Evolutionary conservation across 1,140 invertebrate genomes (phyloP).

Genomic region (Mycetomoellerius zeteki): DNA sequence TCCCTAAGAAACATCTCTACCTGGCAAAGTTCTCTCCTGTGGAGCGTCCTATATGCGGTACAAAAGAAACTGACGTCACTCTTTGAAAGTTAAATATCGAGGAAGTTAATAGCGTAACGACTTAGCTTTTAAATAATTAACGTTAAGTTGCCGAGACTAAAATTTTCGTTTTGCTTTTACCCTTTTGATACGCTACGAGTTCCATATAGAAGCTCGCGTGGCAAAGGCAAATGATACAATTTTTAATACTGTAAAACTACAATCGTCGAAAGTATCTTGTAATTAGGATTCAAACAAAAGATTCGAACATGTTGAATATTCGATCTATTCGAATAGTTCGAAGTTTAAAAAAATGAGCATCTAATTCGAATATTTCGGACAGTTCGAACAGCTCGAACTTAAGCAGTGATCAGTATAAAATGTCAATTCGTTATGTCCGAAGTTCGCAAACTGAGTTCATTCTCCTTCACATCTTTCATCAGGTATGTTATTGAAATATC

Average conservation of each 20-base stretch:
- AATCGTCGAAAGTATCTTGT: not conserved
- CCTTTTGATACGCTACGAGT: no score
- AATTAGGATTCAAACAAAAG: no score
- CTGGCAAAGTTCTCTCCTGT: constrained; percentile 46
- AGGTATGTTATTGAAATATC: constrained; percentile 42
- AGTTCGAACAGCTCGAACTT: no score
- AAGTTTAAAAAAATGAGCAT: no score
- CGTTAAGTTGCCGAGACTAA: not conserved
- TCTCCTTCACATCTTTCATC: not conserved
- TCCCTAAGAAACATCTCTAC: constrained; percentile 42
- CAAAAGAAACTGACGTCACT: constrained; percentile 24
- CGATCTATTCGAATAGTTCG: no score
- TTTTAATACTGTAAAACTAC: not conserved
- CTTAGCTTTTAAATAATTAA: constrained; percentile 42
- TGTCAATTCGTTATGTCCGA: no score
- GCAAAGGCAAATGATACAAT: not conserved
- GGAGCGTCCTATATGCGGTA: not conserved
- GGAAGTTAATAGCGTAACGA: constrained; percentile 12
- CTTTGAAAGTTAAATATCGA: not conserved
- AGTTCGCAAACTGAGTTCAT: constrained; percentile 36
- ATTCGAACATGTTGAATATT: no score
- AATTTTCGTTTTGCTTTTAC: not conserved
- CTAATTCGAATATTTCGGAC: no score
- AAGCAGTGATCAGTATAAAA: no score
- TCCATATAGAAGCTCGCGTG: not conserved